Conservation (phyloP, 2,888 invertebrate genomes). For the Ichneumoninae sp. region DNA sequence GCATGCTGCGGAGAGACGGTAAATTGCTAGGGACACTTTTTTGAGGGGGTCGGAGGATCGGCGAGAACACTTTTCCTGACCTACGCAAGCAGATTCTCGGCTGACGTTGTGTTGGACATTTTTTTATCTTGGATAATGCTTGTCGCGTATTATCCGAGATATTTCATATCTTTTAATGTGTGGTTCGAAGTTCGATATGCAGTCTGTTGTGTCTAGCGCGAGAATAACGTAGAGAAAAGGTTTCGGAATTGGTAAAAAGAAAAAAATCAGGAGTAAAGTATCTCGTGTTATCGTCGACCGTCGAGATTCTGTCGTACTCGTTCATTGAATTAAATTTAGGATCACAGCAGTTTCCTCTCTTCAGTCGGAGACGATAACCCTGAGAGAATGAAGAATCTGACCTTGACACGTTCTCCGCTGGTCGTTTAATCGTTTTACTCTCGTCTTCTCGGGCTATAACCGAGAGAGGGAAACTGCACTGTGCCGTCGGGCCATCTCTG, state of each 20-base stretch:
- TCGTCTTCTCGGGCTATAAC: constrained; percentile 49
- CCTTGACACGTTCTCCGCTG: constrained; percentile 67
- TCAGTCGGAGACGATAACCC: constrained; percentile 58
- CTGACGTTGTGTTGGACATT: constrained; percentile 46
- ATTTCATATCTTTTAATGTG: not conserved
- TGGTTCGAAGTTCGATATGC: constrained; percentile 1
- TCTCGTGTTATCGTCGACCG: constrained; percentile 33
- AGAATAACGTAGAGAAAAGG: constrained; percentile 26
- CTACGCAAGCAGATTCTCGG: constrained; percentile 64
- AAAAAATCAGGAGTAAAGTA: constrained; percentile 40
- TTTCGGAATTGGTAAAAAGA: constrained; percentile 25
- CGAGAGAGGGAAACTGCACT: constrained; percentile 29
- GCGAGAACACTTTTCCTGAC: constrained; percentile 61
- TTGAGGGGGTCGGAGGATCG: constrained; percentile 22
- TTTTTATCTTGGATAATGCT: constrained; percentile 36
- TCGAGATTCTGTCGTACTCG: constrained; percentile 27
- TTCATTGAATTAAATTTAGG: constrained; percentile 66
- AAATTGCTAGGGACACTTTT: constrained; percentile 20
- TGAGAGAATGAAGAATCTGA: constrained; percentile 56
- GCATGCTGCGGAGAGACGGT: not conserved
- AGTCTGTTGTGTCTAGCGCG: not conserved
- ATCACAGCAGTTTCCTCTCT: constrained; percentile 41
- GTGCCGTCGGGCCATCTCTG: constrained; percentile 33
- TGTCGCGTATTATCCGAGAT: not conserved
- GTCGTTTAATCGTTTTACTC: constrained; percentile 57